Evolutionary conservation across 2,888 invertebrate genomes (phyloP), one percentile per base, ranked within the genome.

Genomic region (Sminthurinus aureus): DNA sequence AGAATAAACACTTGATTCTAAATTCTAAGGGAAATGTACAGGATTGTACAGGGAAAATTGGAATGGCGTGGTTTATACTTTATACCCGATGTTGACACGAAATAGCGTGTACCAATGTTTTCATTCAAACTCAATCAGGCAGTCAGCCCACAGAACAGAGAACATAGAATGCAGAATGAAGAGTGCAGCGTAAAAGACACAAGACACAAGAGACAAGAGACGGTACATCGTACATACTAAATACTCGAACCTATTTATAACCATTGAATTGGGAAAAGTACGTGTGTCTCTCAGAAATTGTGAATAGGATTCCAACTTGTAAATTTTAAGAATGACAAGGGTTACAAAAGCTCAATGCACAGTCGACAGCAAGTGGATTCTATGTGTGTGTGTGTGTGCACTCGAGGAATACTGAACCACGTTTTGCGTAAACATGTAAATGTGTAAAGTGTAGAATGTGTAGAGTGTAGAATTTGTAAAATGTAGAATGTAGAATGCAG

Each of bases 81-180:
- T 58, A 18, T 58, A 58, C 58, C 18, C 15, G 58, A 58, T 58
- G 58, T 58, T 58, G 71, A 71, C 71, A 24, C 26, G 71, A 15
- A 71, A 71, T 71, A 71, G 71, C 24, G 13, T 71, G 71, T 24
- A 4, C 15, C 24, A 11, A 24, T 71, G 71, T 71, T 24, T 71
- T 71, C 71, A 71, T 71, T 71, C 71, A 71, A 24, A 71, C 13
- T 71, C 71, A 71, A 71, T 71, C 71, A 71, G 58, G 58, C 58
- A 15, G 58, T 58, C 15, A 58, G 58, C 15, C 1, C 38, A 38
- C 38, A 38, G 38, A 38, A 38, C 38, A 1, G 38, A 38, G 38
- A 38, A 38, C 38, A 38, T 1, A 38, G 38, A 38, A 38, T 38
- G 38, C n/a, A n/a, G n/a, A n/a, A n/a, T n/a, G n/a, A n/a, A 38